A percentile compares a stretch with the other conserved stretches of the same genome.
phyloP scores from a whole-genome alignment of 2,888 invertebrate species.

The Liodrosophila aerea region DNA sequence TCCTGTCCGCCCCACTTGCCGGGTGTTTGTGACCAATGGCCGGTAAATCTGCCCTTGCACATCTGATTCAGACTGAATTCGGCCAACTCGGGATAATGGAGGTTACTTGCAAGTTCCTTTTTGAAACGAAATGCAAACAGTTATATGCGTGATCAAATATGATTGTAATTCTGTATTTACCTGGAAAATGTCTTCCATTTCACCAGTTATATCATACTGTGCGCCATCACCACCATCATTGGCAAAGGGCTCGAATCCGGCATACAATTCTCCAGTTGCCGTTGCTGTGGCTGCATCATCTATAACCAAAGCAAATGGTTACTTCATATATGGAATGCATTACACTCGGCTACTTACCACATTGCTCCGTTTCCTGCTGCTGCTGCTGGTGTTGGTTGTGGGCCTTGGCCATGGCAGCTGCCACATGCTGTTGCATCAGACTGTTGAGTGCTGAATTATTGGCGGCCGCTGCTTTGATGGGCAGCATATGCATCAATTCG shows the following conservation, averaged over 20 bases:
- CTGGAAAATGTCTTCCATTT: conserved; percentile 82
- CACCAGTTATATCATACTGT: conserved; percentile 80
- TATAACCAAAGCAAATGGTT: conserved; percentile 14
- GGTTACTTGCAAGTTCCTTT: conserved; percentile 81
- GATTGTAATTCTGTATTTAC: too few relatives aligned
- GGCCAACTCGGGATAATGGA: conserved; percentile 81
- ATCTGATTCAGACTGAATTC: conserved; percentile 82
- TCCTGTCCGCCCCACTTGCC: conserved; percentile 79
- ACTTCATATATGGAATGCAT: neutral
- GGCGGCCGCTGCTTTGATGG: conserved; percentile 73
- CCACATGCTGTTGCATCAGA: conserved; percentile 78
- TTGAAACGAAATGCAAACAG: too few relatives aligned
- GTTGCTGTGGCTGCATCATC: conserved; percentile 37
- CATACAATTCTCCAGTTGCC: conserved; percentile 76
- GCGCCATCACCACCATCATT: conserved; percentile 79
- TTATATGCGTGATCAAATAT: too few relatives aligned
- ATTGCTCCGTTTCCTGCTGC: conserved; percentile 38
- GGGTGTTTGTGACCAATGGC: conserved; percentile 78
- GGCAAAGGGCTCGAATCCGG: conserved; percentile 78
- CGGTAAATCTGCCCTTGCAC: conserved; percentile 82
- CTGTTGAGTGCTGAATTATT: conserved; percentile 70
- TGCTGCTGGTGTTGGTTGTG: conserved; percentile 48
- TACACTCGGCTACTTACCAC: conserved; percentile 50
- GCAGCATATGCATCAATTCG: conserved; percentile 81
- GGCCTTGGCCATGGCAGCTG: conserved; percentile 66